A percentile compares a stretch with the other conserved stretches of the same genome.
phyloP scores from a whole-genome alignment of 2,888 invertebrate genomes.

The Nasonovia ribisnigri region DNA sequence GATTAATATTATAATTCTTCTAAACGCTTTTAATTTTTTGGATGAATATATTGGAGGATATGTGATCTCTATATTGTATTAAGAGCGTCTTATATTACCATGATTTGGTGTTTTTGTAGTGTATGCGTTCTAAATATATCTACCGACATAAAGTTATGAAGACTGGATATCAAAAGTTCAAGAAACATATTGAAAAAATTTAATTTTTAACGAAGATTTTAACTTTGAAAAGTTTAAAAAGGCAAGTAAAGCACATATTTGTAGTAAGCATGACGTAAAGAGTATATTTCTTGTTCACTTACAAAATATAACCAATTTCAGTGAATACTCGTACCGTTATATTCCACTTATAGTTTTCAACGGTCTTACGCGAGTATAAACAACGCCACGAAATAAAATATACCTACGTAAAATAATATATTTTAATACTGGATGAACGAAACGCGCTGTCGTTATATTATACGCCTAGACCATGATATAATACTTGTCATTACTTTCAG shows the following conservation, averaged over 20 bases:
- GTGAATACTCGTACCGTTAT: no score
- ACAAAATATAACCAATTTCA: background rate
- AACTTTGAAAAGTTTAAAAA: background rate
- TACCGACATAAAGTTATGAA: background rate
- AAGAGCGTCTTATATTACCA: background rate
- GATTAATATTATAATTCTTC: background rate
- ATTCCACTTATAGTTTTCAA: background rate
- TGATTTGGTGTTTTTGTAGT: background rate
- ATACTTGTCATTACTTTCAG: background rate
- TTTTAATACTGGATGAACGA: background rate
- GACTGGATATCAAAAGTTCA: background rate
- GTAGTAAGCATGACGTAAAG: background rate
- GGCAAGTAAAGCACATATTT: background rate
- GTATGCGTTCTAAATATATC: background rate
- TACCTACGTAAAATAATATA: background rate
- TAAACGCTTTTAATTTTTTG: background rate
- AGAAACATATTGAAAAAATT: background rate
- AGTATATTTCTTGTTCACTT: background rate
- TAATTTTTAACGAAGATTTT: background rate
- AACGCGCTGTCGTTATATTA: background rate
- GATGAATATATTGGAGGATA: background rate
- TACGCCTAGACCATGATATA: background rate
- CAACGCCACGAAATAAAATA: background rate
- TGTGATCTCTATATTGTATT: background rate
- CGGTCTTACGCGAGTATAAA: background rate